Conservation (phyloP, 1,140 invertebrate species). For the Drosophila pandora region DNA sequence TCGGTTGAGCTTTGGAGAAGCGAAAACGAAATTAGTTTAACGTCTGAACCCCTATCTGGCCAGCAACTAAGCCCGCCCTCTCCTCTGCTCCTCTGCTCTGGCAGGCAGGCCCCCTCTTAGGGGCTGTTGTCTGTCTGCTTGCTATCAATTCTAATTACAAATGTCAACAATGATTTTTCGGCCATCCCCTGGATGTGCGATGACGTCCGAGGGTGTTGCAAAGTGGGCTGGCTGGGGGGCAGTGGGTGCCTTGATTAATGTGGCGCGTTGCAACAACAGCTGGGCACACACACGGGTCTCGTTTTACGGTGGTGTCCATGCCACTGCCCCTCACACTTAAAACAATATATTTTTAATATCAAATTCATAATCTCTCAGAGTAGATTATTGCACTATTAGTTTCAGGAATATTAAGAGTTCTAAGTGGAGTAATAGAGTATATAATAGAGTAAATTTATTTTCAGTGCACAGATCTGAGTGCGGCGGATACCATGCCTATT, state of each 20-base stretch:
- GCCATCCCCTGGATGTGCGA: slow-evolving; percentile 56
- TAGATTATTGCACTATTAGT: too few relatives aligned
- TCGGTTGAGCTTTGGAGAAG: slow-evolving; percentile 25
- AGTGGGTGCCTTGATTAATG: slow-evolving; percentile 71
- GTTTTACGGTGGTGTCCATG: slow-evolving; percentile 22
- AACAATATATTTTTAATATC: neutral
- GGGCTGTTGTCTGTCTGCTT: slow-evolving; percentile 45
- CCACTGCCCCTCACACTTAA: slow-evolving; percentile 14
- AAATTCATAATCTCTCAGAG: too few relatives aligned
- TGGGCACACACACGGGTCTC: slow-evolving; percentile 40
- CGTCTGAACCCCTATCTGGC: slow-evolving; percentile 49
- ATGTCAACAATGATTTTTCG: slow-evolving; percentile 81
- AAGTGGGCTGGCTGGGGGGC: slow-evolving; percentile 1
- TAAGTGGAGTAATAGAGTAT: too few relatives aligned
- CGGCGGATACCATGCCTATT: slow-evolving; percentile 61
- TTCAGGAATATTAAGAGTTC: too few relatives aligned
- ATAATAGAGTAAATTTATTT: neutral
- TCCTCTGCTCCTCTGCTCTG: neutral
- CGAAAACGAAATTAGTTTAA: slow-evolving; percentile 77
- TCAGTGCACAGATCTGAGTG: slow-evolving; percentile 5
- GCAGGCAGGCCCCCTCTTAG: neutral
- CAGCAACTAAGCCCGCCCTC: neutral
- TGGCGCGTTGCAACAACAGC: slow-evolving; percentile 61
- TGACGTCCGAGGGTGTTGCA: slow-evolving; percentile 30
- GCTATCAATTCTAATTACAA: slow-evolving; percentile 81